A percentile compares a stretch with the other conserved stretches of the same genome.
Conservation (phyloP, 2,888 invertebrate genomes). For the Miltochrista miniata region DNA sequence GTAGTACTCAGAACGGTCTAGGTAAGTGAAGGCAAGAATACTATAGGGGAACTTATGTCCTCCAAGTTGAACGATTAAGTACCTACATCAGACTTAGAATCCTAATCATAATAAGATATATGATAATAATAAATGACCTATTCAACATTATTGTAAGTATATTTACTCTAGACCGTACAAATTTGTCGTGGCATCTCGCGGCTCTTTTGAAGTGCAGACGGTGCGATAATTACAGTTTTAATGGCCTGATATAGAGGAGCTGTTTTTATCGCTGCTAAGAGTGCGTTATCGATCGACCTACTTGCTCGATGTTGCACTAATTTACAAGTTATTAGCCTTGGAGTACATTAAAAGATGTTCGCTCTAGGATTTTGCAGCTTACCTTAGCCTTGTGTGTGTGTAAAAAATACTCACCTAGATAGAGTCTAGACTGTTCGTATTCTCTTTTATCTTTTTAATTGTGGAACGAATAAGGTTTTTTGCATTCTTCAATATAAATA, state of each 20-base stretch:
- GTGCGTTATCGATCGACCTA: constrained; percentile 62
- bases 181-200: constrained; percentile 51
- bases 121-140: constrained; percentile 16
- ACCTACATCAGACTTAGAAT: no score
- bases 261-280: constrained; percentile 71
- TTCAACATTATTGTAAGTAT: constrained; percentile 7
- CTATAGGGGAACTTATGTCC: no score
- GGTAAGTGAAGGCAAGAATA: no score
- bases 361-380: constrained; percentile 41
- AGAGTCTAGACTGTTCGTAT: no score
- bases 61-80: no score
- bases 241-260: constrained; percentile 61
- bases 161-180: constrained; percentile 28
- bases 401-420: no score
- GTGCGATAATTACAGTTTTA: constrained; percentile 71
- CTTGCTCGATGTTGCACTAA: constrained; percentile 44
- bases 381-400: no score
- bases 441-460: no score
- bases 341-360: constrained; percentile 9
- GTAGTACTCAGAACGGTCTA: no score
- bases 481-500: no score
- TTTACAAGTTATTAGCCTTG: constrained; percentile 65
- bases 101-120: no score
- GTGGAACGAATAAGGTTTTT: no score
- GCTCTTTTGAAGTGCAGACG: constrained; percentile 65